These are phyloP conservation scores for Cheilosia grossa DNA, from an alignment of 2,888 invertebrate species.

Conservation along the genomic window DNA sequence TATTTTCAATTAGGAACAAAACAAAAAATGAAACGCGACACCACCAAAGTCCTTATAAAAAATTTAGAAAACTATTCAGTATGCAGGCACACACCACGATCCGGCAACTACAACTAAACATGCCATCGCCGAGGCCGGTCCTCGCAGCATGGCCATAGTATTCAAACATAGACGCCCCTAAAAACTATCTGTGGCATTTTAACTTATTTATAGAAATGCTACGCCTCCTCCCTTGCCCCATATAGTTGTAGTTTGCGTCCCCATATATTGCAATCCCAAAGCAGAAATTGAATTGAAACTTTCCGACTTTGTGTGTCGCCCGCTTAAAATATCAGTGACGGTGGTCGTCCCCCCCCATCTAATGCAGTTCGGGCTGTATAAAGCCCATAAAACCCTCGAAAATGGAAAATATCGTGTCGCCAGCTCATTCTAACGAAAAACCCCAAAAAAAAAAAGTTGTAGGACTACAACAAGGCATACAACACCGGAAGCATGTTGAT, in stretches of 20 bases:
- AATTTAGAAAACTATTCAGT: constrained; percentile 63
- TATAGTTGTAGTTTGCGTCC: not conserved
- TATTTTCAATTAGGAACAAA: constrained; percentile 58
- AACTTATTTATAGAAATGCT: constrained; percentile 73
- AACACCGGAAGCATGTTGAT: constrained; percentile 72
- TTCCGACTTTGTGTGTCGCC: constrained; percentile 38
- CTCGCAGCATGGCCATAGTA: not conserved
- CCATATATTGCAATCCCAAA: constrained; percentile 19
- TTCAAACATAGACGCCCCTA: constrained; percentile 65
- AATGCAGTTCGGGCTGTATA: constrained; percentile 54
- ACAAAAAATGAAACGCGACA: constrained; percentile 16
- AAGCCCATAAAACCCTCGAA: constrained; percentile 52
- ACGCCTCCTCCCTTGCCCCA: too few species aligned
- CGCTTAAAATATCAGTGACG: constrained; percentile 61
- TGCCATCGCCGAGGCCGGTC: constrained; percentile 4
- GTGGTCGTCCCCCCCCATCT: constrained; percentile 23
- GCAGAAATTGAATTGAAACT: constrained; percentile 70
- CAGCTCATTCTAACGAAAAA: constrained; percentile 18
- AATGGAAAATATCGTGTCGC: constrained; percentile 62
- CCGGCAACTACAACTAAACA: constrained; percentile 24
- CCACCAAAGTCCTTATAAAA: constrained; percentile 56
- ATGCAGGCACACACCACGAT: constrained; percentile 41
- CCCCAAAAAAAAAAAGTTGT: constrained; percentile 3
- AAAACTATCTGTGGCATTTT: constrained; percentile 72
- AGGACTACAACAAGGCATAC: constrained; percentile 38